These are phyloP conservation scores for Rhinichthys klamathensis DNA, from an alignment of 2,113 vertebrate genomes.

Conservation along the genomic window DNA sequence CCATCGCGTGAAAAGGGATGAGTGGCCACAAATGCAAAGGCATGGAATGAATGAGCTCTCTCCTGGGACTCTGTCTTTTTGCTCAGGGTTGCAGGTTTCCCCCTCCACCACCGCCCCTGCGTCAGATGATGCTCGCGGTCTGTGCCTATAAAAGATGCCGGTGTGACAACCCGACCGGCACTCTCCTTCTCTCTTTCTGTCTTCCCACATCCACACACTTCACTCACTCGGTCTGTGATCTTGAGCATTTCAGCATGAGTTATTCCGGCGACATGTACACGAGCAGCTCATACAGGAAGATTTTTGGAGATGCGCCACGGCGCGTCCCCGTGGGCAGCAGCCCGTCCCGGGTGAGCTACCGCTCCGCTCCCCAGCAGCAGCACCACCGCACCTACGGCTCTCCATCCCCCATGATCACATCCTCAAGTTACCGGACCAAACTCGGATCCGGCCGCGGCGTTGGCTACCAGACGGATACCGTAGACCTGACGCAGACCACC, in stretches of 20 bases:
- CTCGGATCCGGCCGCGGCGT: conserved; percentile 67
- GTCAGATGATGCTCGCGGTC: conserved; percentile 74
- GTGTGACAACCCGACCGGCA: conserved; percentile 60
- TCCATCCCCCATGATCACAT: conserved; percentile 57
- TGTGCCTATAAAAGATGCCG: conserved; percentile 70
- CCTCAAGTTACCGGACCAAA: conserved; percentile 70
- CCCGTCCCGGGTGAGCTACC: conserved; percentile 72
- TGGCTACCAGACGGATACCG: conserved; percentile 67
- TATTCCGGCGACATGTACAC: conserved; percentile 75
- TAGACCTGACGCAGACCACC: conserved; percentile 79
- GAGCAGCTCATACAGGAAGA: conserved; percentile 79
- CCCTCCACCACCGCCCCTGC: conserved; percentile 64
- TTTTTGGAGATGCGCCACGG: conserved; percentile 76
- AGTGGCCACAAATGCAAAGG: conserved; percentile 10
- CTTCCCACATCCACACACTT: conserved; percentile 55
- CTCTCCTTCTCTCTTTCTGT: conserved; percentile 55
- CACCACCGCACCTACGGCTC: conserved; percentile 67
- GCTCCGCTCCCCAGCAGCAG: conserved; percentile 57
- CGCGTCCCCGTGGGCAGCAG: conserved; percentile 63
- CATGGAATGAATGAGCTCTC: conserved; percentile 30
- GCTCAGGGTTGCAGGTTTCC: conserved; percentile 73
- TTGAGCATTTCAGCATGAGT: conserved; percentile 68
- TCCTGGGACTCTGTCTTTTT: conserved; percentile 67
- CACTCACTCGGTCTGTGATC: conserved; percentile 31
- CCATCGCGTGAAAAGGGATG: not conserved